These are phyloP conservation scores for Rhynchophorus ferrugineus DNA, from an alignment of 1,140 invertebrate genomes.

Conservation along the genomic window DNA sequence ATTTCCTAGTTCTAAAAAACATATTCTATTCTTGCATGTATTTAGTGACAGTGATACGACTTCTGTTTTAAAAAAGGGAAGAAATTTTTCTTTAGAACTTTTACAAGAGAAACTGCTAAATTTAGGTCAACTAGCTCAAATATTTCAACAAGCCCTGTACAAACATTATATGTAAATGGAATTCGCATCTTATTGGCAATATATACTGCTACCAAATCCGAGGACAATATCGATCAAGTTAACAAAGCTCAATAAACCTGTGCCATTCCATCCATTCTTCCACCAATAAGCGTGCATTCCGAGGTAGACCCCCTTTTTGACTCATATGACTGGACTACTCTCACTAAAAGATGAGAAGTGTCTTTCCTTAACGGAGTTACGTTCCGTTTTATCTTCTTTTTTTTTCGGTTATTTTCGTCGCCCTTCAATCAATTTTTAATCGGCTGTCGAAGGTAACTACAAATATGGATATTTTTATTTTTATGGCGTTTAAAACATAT, in stretches of 20 bases:
- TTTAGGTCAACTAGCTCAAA: too few relatives aligned
- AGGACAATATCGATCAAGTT: conserved; percentile 7
- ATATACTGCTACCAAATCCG: conserved; percentile 10
- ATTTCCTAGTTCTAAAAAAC: conserved; percentile 4
- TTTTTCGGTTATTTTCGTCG: neutral
- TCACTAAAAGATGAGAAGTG: neutral
- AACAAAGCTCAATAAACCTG: conserved; percentile 6
- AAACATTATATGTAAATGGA: too few relatives aligned
- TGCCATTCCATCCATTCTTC: too few relatives aligned
- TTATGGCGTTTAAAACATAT: too few relatives aligned
- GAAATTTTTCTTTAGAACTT: neutral
- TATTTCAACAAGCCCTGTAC: too few relatives aligned
- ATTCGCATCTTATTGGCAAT: conserved; percentile 1
- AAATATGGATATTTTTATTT: neutral
- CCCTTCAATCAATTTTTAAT: neutral
- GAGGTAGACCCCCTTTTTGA: too few relatives aligned
- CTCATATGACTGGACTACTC: too few relatives aligned
- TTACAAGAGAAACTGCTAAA: conserved; percentile 3
- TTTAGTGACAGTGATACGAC: too few relatives aligned
- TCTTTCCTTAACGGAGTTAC: neutral
- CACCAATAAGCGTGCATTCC: too few relatives aligned
- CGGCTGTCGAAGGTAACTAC: neutral
- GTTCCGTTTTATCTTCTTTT: too few relatives aligned
- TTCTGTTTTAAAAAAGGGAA: too few relatives aligned
- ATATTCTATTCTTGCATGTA: conserved; percentile 3